Evolutionary conservation across 2,113 vertebrate genomes (phyloP).

Genomic region (Rousettus leschenaultii): DNA sequence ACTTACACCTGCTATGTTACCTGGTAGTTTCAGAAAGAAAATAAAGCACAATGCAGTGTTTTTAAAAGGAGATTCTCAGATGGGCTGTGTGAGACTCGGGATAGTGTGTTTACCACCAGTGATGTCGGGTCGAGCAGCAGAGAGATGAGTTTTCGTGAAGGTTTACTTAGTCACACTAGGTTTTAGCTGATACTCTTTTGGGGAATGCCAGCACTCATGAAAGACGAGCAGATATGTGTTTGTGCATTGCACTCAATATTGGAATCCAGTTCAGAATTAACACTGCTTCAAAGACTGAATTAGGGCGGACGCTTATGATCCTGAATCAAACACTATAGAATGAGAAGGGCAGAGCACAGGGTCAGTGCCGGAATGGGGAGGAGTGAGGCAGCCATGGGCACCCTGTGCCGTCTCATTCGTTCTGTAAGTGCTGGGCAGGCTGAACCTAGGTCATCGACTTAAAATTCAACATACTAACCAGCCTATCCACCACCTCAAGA

Average conservation of each 20-base stretch:
- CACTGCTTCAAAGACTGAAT: background rate
- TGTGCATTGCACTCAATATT: background rate
- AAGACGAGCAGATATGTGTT: background rate
- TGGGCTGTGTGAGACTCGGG: background rate
- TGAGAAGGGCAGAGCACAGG: background rate
- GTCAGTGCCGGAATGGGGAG: background rate
- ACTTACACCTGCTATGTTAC: background rate
- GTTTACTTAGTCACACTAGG: background rate
- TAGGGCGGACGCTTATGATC: background rate
- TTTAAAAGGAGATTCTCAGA: background rate
- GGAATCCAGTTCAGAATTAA: background rate
- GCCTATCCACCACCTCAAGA: background rate
- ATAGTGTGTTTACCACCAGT: background rate
- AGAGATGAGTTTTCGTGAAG: background rate
- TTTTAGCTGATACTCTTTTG: background rate
- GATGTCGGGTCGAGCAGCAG: background rate
- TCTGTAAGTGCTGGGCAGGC: background rate
- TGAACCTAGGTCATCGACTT: background rate
- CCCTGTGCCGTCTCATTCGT: background rate
- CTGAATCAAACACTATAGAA: background rate
- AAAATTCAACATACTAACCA: background rate
- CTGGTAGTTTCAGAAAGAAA: background rate
- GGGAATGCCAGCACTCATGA: background rate
- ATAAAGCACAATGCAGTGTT: background rate
- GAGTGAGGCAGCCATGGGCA: background rate